A percentile compares a stretch with the other conserved stretches of the same genome.
These are phyloP conservation scores for Cephus rjabovi DNA, from an alignment of 2,888 invertebrate genomes.

Conservation along the genomic window DNA sequence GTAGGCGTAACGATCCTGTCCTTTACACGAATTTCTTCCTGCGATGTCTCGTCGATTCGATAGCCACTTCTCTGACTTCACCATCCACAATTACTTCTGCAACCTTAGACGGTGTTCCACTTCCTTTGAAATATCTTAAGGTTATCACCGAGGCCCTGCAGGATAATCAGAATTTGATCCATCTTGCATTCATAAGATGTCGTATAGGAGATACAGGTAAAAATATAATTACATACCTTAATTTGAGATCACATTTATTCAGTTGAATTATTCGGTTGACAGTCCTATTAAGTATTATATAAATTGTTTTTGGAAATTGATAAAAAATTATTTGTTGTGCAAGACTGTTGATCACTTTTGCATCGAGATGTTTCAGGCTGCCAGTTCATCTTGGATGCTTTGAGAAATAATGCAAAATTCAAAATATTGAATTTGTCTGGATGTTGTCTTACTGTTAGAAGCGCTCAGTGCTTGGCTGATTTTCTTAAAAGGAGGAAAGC, in stretches of 20 bases:
- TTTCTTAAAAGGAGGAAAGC: constrained; percentile 34
- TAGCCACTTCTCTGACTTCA: constrained; percentile 35
- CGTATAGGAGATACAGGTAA: constrained; percentile 40
- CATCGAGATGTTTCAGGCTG: constrained; percentile 35
- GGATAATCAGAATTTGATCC: constrained; percentile 33
- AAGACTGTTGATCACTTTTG: neutral
- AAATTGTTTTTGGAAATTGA: neutral
- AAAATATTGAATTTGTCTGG: constrained; percentile 33
- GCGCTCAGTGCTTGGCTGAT: constrained; percentile 22
- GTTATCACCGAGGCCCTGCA: constrained; percentile 36
- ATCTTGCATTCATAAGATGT: constrained; percentile 37
- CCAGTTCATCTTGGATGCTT: constrained; percentile 27
- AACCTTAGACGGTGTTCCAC: constrained; percentile 43
- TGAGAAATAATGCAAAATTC: constrained; percentile 31
- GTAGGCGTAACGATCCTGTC: constrained; percentile 23
- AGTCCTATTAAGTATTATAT: neutral
- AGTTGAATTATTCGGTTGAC: neutral
- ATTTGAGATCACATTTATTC: neutral
- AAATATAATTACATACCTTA: neutral
- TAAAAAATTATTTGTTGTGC: neutral
- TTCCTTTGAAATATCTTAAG: constrained; percentile 36
- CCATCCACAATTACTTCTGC: constrained; percentile 30
- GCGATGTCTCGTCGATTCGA: constrained; percentile 40
- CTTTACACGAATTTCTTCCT: constrained; percentile 44
- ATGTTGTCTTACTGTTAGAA: constrained; percentile 34